Evolutionary conservation across 2,888 invertebrate species (phyloP), one percentile per base, ranked within the genome.

Genomic region (Linyphia triangularis): DNA sequence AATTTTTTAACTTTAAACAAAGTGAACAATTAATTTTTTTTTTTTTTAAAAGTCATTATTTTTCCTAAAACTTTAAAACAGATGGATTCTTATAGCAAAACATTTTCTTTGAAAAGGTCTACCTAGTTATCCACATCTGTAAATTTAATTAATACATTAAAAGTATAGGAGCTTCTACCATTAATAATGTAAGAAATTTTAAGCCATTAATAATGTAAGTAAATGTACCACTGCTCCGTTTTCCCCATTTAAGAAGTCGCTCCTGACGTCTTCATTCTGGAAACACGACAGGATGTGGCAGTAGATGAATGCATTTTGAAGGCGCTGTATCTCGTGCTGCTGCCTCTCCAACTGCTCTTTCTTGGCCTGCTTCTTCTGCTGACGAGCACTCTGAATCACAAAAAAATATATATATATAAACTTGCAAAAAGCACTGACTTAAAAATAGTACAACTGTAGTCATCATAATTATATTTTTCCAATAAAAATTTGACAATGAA

Each of bases 281-380:
- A 98, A 95, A 93, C 95, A 96, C 91, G 95, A 94, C 30, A 98
- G 94, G 90, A 96, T 95, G 92, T 97, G 96, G 90, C 94, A 94
- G 57, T 94, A 92, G 82, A 93, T 91, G 19, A 94, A 92, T 51
- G 94, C 91, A 90, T 94, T 93, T 89, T 92, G 93, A 16, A 94
- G 93, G 93, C 97, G 96, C 90, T 95, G 95, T 81, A 96, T 95
- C 92, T 98, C 98, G 69, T 96, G 95, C 91, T 96, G 95, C 92
- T 95, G 95, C 90, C 96, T 95, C 89, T 96, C 96, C 91, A 95
- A 94, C 84, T 96, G 96, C 92, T 96, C 96, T 93, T 96, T 96
- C 92, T 97, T 96, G 3, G 96, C 96, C 93, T 96, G 95, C 93
- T 97, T 97, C 92, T 97, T 98, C 83, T 96, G 95, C 91, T 96